These are phyloP conservation scores for Contarinia nasturtii DNA, from an alignment of 1,140 invertebrate genomes.

Conservation along the genomic window DNA sequence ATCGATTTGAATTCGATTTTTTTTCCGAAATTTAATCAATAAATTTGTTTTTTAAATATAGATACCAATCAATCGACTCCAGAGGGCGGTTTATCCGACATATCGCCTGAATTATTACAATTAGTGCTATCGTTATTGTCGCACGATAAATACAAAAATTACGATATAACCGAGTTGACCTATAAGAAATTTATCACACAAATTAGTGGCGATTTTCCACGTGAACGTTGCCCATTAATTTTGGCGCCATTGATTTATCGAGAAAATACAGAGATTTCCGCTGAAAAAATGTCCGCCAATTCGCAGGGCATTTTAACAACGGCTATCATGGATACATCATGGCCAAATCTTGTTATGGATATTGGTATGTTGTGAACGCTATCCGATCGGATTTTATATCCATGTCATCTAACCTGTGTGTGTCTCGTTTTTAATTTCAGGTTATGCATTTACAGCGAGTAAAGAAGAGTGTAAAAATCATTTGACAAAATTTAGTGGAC, in stretches of 20 bases:
- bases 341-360: conserved; percentile 73
- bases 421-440: background rate
- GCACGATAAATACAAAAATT: conserved; percentile 26
- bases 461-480: conserved; percentile 77
- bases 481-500: conserved; percentile 50
- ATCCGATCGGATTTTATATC: too few relatives aligned
- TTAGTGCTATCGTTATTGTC: conserved; percentile 47
- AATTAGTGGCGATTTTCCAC: conserved; percentile 69
- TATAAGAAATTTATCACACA: conserved; percentile 63
- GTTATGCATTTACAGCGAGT: conserved; percentile 68
- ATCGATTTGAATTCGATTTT: too few relatives aligned
- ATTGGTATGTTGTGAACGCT: conserved; percentile 29
- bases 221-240: conserved; percentile 69
- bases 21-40: too few relatives aligned
- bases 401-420: too few relatives aligned
- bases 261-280: conserved; percentile 48
- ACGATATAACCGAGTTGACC: conserved; percentile 43
- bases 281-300: conserved; percentile 32
- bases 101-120: conserved; percentile 72
- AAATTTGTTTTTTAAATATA: conserved; percentile 5
- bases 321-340: conserved; percentile 45
- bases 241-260: conserved; percentile 72
- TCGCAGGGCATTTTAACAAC: conserved; percentile 11
- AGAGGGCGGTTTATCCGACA: conserved; percentile 70
- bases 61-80: conserved; percentile 39